These are phyloP conservation scores for Drosophila kikkawai DNA, from an alignment of 1,140 invertebrate species.

Conservation along the genomic window DNA sequence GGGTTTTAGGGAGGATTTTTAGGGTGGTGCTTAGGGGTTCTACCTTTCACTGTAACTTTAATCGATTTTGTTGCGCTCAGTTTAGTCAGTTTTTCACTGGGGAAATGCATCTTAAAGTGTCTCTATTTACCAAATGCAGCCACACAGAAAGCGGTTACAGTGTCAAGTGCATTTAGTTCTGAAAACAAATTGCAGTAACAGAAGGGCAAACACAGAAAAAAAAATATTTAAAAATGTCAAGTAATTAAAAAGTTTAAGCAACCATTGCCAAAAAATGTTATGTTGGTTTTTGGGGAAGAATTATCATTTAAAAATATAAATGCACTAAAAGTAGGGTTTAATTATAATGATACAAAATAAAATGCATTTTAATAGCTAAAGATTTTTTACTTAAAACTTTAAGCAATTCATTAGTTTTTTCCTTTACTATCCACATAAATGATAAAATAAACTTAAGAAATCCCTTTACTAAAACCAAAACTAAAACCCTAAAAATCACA, in stretches of 20 bases:
- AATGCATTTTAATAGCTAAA: neutral
- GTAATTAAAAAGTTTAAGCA: neutral
- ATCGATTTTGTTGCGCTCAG: slow-evolving; percentile 37
- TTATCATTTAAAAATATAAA: neutral
- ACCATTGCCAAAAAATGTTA: too few species aligned
- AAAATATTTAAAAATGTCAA: neutral
- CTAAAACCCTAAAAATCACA: neutral
- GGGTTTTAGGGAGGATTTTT: neutral
- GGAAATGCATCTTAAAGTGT: slow-evolving; percentile 1
- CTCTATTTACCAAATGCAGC: slow-evolving; percentile 10
- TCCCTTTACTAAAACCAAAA: neutral
- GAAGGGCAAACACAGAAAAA: neutral
- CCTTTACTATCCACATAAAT: too few species aligned
- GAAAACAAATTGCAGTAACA: slow-evolving; percentile 6
- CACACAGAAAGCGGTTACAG: slow-evolving; percentile 5
- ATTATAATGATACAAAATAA: neutral
- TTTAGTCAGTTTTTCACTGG: slow-evolving; percentile 6
- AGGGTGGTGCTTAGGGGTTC: neutral
- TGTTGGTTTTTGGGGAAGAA: too few species aligned
- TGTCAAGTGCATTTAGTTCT: slow-evolving; percentile 2
- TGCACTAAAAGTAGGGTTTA: neutral
- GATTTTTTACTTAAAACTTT: too few species aligned
- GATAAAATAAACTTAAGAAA: neutral
- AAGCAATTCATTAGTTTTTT: too few species aligned
- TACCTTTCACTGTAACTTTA: neutral